Evolutionary conservation across 2,888 invertebrate species (phyloP).

Genomic region (Philaethria dido): DNA sequence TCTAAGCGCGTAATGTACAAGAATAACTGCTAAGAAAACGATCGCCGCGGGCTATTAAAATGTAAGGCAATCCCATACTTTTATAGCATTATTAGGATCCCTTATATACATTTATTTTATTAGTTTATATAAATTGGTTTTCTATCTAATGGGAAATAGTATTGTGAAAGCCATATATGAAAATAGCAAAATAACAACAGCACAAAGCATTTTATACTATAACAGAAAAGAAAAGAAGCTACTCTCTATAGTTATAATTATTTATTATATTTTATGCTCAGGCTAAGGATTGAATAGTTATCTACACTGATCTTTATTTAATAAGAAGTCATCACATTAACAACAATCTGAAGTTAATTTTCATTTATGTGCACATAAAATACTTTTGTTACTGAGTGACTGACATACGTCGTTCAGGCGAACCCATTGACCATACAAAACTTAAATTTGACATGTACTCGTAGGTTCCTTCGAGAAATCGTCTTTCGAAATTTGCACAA

Average conservation of each 20-base stretch:
- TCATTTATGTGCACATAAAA: no score
- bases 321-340: no score
- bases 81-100: conserved; percentile 22
- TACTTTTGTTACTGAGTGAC: no score
- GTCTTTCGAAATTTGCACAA: no score
- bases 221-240: neutral
- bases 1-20: conserved; percentile 22
- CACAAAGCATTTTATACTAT: neutral
- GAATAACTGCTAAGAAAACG: conserved; percentile 27
- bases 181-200: neutral
- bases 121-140: conserved; percentile 16
- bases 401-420: no score
- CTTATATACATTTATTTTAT: conserved; percentile 17
- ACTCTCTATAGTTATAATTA: neutral
- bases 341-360: no score
- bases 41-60: conserved; percentile 26
- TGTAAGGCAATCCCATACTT: conserved; percentile 21
- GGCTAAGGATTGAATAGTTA: no score
- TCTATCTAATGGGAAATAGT: neutral
- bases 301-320: no score
- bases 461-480: no score
- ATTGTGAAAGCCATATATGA: neutral
- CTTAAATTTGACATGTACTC: no score
- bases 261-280: neutral
- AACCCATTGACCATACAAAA: no score